Evolutionary conservation across 2,113 vertebrate species (phyloP).

Genomic region (Sus scrofa): T2T-Sscrofa CM000819.6:49292501-49293000

Average conservation of each 20-base stretch:
- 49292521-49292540: background rate
- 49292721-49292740: background rate
- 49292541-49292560: background rate
- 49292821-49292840: no score
- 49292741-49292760: background rate
- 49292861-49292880: background rate
- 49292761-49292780: background rate
- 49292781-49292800: background rate
- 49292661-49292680: background rate
- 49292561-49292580: background rate
- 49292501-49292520: background rate
- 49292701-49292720: background rate
- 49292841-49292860: background rate
- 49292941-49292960: background rate
- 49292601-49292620: background rate
- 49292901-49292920: background rate
- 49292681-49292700: background rate
- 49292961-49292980: background rate
- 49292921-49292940: background rate
- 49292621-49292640: background rate
- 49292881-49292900: background rate
- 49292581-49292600: background rate
- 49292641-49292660: background rate
- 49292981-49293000: background rate
- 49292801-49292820: no score